A percentile compares a stretch with the other conserved stretches of the same genome.
Conservation (phyloP, 2,797 vertebrate genomes). For the Artibeus jamaicensis region DNA sequence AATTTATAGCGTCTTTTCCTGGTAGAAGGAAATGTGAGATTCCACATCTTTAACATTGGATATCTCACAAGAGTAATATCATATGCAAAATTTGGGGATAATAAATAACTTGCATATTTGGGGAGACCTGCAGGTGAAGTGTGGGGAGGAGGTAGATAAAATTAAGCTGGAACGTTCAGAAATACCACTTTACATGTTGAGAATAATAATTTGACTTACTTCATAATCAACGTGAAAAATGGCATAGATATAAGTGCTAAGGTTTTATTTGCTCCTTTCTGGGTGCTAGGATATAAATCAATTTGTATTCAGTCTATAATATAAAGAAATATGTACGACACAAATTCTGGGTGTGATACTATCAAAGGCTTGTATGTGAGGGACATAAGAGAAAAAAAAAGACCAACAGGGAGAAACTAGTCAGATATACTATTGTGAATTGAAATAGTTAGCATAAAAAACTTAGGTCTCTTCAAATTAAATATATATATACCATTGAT, state of each 20-base stretch:
- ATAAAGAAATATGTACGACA: not conserved
- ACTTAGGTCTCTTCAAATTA: not conserved
- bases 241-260: not conserved
- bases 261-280: not conserved
- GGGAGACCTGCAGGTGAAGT: not conserved
- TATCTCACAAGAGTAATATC: not conserved
- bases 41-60: not conserved
- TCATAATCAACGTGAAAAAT: not conserved
- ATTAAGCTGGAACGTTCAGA: not conserved
- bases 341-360: not conserved
- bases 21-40: not conserved
- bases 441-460: not conserved
- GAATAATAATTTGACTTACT: not conserved
- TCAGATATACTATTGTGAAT: not conserved
- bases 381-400: not conserved
- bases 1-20: not conserved
- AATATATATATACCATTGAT: slow-evolving; percentile 28
- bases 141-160: not conserved
- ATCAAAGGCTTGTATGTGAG: not conserved
- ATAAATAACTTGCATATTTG: not conserved
- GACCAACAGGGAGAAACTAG: not conserved
- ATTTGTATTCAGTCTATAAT: not conserved
- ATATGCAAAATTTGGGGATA: not conserved
- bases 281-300: not conserved
- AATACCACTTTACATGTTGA: not conserved